These are phyloP conservation scores for Sebastes cheni DNA, from an alignment of 2,797 vertebrate species.

Conservation along the genomic window DNA sequence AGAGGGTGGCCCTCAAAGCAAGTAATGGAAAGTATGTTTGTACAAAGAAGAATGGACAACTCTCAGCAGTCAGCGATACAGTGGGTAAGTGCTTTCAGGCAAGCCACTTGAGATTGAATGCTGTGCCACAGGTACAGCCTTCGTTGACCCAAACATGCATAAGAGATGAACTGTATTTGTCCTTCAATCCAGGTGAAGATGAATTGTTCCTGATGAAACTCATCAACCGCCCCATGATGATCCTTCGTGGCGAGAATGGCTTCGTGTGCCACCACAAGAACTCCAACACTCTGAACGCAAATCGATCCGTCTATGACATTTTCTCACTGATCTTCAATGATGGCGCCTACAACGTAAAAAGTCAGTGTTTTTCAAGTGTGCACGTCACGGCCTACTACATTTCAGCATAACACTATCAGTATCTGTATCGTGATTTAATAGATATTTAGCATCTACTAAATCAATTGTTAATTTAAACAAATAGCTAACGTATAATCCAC, in stretches of 20 bases:
- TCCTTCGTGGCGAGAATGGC: conserved; percentile 91
- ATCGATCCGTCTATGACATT: conserved; percentile 94
- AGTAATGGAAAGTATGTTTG: conserved; percentile 94
- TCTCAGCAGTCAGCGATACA: conserved; percentile 90
- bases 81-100: conserved; percentile 83
- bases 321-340: conserved; percentile 92
- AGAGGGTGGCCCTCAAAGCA: conserved; percentile 90
- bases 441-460: background rate
- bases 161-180: background rate
- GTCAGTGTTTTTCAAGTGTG: conserved; percentile 72
- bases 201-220: conserved; percentile 94
- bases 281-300: conserved; percentile 92
- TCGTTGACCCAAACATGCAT: background rate
- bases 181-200: conserved; percentile 82
- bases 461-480: background rate
- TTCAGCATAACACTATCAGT: background rate
- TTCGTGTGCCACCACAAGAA: conserved; percentile 94
- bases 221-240: conserved; percentile 95
- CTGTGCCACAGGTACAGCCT: background rate
- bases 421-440: background rate
- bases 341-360: conserved; percentile 93
- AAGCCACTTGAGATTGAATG: background rate
- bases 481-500: background rate
- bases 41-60: conserved; percentile 96
- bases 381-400: background rate